phyloP scores from a whole-genome alignment of 2,797 vertebrate genomes.

The Phoebastria nigripes region DNA sequence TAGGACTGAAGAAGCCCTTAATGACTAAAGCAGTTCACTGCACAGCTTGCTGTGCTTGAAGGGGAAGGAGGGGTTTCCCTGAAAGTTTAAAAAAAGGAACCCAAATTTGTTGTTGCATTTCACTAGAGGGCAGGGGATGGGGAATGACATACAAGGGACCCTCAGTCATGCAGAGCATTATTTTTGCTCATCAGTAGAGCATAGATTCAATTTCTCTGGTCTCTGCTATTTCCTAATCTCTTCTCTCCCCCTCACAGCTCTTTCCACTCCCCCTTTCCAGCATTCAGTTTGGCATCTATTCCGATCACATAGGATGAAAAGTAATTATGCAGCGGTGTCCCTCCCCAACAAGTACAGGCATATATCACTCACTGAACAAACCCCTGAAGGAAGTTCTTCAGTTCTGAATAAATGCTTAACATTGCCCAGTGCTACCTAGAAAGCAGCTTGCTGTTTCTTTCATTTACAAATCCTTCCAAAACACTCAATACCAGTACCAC shows the following conservation, averaged over 20 bases:
- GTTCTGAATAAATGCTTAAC: background rate
- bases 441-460: background rate
- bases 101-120: background rate
- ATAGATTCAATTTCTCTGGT: background rate
- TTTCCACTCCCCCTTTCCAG: background rate
- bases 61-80: background rate
- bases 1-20: background rate
- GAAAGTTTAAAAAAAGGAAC: background rate
- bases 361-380: background rate
- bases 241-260: background rate
- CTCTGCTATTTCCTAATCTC: background rate
- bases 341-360: background rate
- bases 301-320: background rate
- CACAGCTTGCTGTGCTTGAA: background rate
- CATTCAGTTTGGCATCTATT: background rate
- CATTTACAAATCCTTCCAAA: background rate
- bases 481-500: background rate
- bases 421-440: background rate
- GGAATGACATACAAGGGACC: background rate
- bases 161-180: background rate
- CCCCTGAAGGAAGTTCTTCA: background rate
- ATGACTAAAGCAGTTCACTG: background rate
- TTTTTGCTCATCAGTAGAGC: background rate
- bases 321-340: background rate
- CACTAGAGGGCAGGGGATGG: background rate